phyloP scores from a whole-genome alignment of 2,113 vertebrate genomes.

The Notiomystis cincta region DNA sequence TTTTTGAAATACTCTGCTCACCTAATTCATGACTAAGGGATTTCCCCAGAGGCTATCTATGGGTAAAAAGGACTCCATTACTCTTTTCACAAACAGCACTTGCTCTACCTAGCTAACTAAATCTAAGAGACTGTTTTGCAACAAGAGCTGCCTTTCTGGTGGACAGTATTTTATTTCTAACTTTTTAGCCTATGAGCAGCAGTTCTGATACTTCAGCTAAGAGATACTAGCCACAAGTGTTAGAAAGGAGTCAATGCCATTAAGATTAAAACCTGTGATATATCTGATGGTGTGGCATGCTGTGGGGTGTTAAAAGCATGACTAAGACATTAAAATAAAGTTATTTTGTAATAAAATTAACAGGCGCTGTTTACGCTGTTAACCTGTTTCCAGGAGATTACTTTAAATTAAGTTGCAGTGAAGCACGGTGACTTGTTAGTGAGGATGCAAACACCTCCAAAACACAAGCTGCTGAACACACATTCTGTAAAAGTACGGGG shows the following conservation, averaged over 20 bases:
- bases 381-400: not conserved
- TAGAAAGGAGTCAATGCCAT: not conserved
- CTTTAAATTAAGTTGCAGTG: not conserved
- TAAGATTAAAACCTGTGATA: not conserved
- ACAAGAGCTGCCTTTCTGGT: not conserved
- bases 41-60: constrained; percentile 56
- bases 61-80: constrained; percentile 20
- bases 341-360: not conserved
- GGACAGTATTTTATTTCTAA: not conserved
- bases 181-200: not conserved
- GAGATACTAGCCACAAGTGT: not conserved
- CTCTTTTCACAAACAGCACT: constrained; percentile 49
- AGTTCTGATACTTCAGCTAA: not conserved
- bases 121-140: not conserved
- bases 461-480: not conserved
- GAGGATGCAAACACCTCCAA: not conserved
- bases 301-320: not conserved
- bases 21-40: constrained; percentile 63
- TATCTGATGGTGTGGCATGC: not conserved
- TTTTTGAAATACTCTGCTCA: constrained; percentile 59
- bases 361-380: not conserved
- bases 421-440: not conserved
- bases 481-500: not conserved
- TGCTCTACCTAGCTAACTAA: constrained; percentile 4
- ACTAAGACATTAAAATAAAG: not conserved